phyloP scores from a whole-genome alignment of 2,797 vertebrate species.

The Characodon lateralis region DNA sequence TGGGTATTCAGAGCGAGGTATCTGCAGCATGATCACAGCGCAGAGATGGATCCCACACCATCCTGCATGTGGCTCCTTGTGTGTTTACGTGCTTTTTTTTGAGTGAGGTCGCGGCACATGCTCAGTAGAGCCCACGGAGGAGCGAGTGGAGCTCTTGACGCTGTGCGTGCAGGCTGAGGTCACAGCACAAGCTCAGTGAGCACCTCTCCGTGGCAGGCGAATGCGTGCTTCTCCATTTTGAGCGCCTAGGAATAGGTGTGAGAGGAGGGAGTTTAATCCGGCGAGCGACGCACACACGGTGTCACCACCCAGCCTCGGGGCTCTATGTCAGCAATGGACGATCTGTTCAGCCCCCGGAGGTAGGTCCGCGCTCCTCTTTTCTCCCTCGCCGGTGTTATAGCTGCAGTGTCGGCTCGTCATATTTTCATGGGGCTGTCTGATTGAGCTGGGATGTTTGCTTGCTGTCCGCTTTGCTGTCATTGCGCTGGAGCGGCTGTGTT shows the following conservation, averaged over 20 bases:
- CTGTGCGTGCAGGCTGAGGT: conserved; percentile 95
- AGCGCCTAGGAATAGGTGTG: conserved; percentile 86
- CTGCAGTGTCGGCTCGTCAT: conserved; percentile 46
- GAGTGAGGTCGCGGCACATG: conserved; percentile 95
- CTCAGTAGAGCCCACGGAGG: conserved; percentile 89
- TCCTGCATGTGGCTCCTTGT: conserved; percentile 66
- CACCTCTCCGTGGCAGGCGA: conserved; percentile 82
- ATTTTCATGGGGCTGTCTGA: conserved; percentile 28
- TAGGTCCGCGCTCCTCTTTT: conserved; percentile 84
- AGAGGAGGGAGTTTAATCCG: conserved; percentile 71
- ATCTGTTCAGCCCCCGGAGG: conserved; percentile 95
- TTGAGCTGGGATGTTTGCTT: conserved; percentile 24
- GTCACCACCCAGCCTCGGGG: conserved; percentile 78
- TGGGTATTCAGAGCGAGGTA: conserved; percentile 82
- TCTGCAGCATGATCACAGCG: conserved; percentile 62
- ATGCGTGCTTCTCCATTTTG: conserved; percentile 99
- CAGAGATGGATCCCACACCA: conserved; percentile 82
- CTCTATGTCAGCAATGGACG: conserved; percentile 93
- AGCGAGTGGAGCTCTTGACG: conserved; percentile 87
- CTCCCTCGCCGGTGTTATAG: conserved; percentile 26
- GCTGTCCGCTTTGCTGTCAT: conserved; percentile 52
- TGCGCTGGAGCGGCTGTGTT: conserved; percentile 22
- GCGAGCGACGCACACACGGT: conserved; percentile 57
- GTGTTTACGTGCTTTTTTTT: conserved; percentile 32
- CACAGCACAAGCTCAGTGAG: conserved; percentile 96